Evolutionary conservation across 2,888 invertebrate genomes (phyloP).

Genomic region (Sinopyrophorus schimmeli): DNA sequence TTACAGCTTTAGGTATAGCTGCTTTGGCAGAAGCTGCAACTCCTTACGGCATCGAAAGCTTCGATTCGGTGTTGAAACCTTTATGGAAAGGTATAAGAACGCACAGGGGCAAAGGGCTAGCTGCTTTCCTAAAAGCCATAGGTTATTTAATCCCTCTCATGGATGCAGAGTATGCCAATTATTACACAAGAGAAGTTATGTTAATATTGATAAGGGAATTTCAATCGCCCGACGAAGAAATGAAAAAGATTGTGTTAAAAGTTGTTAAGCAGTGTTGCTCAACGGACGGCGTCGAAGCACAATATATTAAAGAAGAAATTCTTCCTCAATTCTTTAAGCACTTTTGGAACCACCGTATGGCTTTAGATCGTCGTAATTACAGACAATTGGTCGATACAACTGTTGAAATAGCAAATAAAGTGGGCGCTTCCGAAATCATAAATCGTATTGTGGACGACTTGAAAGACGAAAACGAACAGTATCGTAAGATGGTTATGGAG

Average conservation of each 20-base stretch:
- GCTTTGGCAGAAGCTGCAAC: conserved; percentile 99
- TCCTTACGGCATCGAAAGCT: conserved; percentile 99
- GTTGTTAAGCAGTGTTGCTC: conserved; percentile 99
- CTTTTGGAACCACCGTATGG: conserved; percentile 99
- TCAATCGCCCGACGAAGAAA: conserved; percentile 99
- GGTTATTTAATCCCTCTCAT: conserved; percentile 98
- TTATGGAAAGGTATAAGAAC: conserved; percentile 98
- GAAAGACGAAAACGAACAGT: conserved; percentile 99
- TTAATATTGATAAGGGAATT: conserved; percentile 98
- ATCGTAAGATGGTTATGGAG: conserved; percentile 99
- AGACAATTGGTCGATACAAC: conserved; percentile 98
- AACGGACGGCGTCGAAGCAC: conserved; percentile 99
- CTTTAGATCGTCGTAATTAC: conserved; percentile 96
- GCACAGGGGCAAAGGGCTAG: conserved; percentile 88
- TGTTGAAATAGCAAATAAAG: conserved; percentile 99
- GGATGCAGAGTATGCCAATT: conserved; percentile 99
- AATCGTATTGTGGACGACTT: conserved; percentile 98
- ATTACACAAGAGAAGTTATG: conserved; percentile 99
- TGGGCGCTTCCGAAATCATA: conserved; percentile 99
- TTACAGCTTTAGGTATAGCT: conserved; percentile 97
- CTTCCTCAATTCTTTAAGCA: conserved; percentile 98
- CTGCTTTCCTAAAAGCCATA: conserved; percentile 99
- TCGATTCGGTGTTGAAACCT: conserved; percentile 98
- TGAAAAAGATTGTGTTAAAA: conserved; percentile 99
- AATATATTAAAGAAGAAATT: conserved; percentile 99